Conservation (phyloP, 2,888 invertebrate species). For the Tupiocoris notatus region DNA sequence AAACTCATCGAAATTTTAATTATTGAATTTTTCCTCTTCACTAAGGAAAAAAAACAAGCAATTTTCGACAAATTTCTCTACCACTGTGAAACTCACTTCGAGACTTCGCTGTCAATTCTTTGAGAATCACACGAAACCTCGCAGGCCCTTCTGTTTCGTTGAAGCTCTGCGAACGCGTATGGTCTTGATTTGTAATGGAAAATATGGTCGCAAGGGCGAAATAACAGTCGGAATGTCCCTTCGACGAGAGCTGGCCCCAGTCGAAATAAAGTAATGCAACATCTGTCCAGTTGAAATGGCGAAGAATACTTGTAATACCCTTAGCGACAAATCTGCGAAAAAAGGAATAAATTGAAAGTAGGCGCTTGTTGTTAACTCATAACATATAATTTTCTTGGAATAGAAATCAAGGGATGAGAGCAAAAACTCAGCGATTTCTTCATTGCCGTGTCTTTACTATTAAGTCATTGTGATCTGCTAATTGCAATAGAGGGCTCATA, state of each 20-base stretch:
- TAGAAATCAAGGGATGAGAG: too few species aligned
- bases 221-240: slow-evolving; percentile 75
- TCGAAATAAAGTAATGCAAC: slow-evolving; percentile 73
- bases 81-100: slow-evolving; percentile 50
- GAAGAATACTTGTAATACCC: slow-evolving; percentile 50
- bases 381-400: too few species aligned
- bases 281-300: slow-evolving; percentile 54
- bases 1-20: too few species aligned
- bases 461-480: too few species aligned
- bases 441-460: too few species aligned
- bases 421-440: too few species aligned
- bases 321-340: slow-evolving; percentile 48
- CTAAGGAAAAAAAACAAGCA: too few species aligned
- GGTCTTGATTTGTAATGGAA: slow-evolving; percentile 58
- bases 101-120: slow-evolving; percentile 44
- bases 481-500: too few species aligned
- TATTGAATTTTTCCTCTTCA: too few species aligned
- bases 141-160: slow-evolving; percentile 61
- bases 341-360: too few species aligned
- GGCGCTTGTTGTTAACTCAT: too few species aligned
- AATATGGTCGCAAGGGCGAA: slow-evolving; percentile 72
- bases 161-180: slow-evolving; percentile 59
- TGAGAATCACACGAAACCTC: slow-evolving; percentile 59
- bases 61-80: too few species aligned
- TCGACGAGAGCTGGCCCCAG: slow-evolving; percentile 58